These are phyloP conservation scores for Chelonus insularis DNA, from an alignment of 1,140 invertebrate species.

Conservation along the genomic window DNA sequence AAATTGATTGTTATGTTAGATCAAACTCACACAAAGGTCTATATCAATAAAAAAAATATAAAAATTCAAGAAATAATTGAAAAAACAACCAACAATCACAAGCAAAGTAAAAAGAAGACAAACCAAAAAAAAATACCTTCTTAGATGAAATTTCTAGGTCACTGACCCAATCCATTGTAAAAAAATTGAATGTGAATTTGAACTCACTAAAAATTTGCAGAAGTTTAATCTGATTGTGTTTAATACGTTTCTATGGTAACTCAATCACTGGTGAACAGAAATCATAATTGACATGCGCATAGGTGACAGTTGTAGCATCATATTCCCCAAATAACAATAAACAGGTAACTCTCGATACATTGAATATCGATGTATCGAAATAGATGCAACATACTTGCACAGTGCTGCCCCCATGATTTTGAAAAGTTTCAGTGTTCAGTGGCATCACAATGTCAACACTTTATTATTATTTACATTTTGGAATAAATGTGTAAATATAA, in stretches of 20 bases:
- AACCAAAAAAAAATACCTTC: slow-evolving; percentile 46
- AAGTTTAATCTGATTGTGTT: slow-evolving; percentile 35
- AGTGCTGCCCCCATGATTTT: not conserved
- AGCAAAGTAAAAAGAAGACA: not conserved
- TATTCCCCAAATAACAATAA: not conserved
- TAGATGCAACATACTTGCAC: slow-evolving; percentile 18
- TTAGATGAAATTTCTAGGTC: slow-evolving; percentile 60
- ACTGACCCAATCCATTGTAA: slow-evolving; percentile 58
- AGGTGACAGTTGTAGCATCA: too few relatives aligned
- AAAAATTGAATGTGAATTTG: not conserved
- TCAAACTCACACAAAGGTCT: too few relatives aligned
- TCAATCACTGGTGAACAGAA: not conserved
- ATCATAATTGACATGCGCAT: too few relatives aligned
- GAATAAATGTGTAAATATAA: not conserved
- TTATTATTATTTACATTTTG: not conserved
- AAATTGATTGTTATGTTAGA: slow-evolving; percentile 1
- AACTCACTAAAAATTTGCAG: slow-evolving; percentile 3
- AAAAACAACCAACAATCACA: not conserved
- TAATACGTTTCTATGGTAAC: slow-evolving; percentile 51
- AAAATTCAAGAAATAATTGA: not conserved
- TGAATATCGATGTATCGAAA: too few relatives aligned
- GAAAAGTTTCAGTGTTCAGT: not conserved
- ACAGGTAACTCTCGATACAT: too few relatives aligned
- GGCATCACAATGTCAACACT: slow-evolving; percentile 22
- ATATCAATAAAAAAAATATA: too few relatives aligned